These are phyloP conservation scores for Isurus oxyrinchus DNA, from an alignment of 2,113 vertebrate species.

Conservation along the genomic window DNA sequence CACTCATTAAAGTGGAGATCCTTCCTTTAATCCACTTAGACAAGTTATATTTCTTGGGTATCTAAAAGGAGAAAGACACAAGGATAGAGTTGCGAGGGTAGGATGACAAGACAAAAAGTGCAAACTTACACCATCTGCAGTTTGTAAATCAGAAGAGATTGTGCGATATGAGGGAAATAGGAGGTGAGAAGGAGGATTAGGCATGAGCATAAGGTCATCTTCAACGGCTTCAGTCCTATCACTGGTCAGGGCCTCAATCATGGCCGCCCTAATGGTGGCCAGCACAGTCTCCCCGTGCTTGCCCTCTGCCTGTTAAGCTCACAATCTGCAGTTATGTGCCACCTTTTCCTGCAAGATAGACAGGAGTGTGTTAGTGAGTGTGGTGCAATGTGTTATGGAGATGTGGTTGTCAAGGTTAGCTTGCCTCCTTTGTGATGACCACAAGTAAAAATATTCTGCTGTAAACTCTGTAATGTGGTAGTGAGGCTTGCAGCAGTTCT, in stretches of 20 bases:
- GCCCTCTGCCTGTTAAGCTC: background rate
- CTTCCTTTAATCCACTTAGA: too few relatives aligned
- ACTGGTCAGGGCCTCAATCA: background rate
- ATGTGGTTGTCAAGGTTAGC: background rate
- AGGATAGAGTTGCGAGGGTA: too few relatives aligned
- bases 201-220: background rate
- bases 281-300: background rate
- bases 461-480: background rate
- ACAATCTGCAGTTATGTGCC: background rate
- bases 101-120: too few relatives aligned
- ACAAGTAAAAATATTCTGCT: background rate
- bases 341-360: background rate
- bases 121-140: background rate
- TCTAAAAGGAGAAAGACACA: too few relatives aligned
- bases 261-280: background rate
- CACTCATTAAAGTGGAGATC: too few relatives aligned
- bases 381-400: background rate
- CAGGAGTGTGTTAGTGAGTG: background rate
- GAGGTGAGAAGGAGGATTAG: background rate
- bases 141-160: background rate
- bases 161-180: background rate
- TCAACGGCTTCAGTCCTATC: background rate
- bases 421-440: background rate
- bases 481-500: background rate
- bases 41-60: too few relatives aligned